A percentile compares a stretch with the other conserved stretches of the same genome.
These are phyloP conservation scores for Lithophane socia DNA, from an alignment of 2,888 invertebrate genomes.

Conservation along the genomic window DNA sequence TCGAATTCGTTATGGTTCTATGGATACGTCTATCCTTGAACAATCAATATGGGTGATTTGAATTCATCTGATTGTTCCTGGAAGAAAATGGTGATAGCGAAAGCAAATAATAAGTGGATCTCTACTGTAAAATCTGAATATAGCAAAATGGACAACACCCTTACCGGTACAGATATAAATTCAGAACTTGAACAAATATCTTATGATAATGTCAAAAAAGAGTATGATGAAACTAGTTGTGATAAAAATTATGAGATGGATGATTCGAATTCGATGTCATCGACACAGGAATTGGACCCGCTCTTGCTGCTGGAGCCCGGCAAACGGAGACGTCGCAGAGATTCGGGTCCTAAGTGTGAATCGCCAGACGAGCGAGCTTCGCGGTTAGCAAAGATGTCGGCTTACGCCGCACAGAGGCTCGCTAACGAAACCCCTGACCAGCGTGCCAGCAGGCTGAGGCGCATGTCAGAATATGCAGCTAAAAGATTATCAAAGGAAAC, in stretches of 20 bases:
- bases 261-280: slow-evolving; percentile 61
- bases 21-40: slow-evolving; percentile 87
- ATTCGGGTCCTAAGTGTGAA: slow-evolving; percentile 74
- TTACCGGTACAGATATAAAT: slow-evolving; percentile 60
- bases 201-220: slow-evolving; percentile 72
- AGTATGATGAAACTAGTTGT: slow-evolving; percentile 62
- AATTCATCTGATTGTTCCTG: slow-evolving; percentile 82
- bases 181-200: slow-evolving; percentile 67
- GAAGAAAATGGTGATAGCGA: slow-evolving; percentile 87
- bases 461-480: slow-evolving; percentile 88
- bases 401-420: slow-evolving; percentile 85
- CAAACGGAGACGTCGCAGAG: slow-evolving; percentile 69
- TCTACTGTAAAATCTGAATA: slow-evolving; percentile 77
- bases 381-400: slow-evolving; percentile 86
- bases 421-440: slow-evolving; percentile 85
- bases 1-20: slow-evolving; percentile 80
- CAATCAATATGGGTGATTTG: slow-evolving; percentile 89
- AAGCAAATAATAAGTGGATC: slow-evolving; percentile 84
- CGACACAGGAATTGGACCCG: slow-evolving; percentile 74
- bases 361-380: slow-evolving; percentile 79
- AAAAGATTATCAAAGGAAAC: slow-evolving; percentile 82
- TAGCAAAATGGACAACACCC: slow-evolving; percentile 64
- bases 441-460: slow-evolving; percentile 80
- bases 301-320: slow-evolving; percentile 61
- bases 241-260: slow-evolving; percentile 55